Conservation (phyloP, 2,113 vertebrate species). For the Solea senegalensis region DNA sequence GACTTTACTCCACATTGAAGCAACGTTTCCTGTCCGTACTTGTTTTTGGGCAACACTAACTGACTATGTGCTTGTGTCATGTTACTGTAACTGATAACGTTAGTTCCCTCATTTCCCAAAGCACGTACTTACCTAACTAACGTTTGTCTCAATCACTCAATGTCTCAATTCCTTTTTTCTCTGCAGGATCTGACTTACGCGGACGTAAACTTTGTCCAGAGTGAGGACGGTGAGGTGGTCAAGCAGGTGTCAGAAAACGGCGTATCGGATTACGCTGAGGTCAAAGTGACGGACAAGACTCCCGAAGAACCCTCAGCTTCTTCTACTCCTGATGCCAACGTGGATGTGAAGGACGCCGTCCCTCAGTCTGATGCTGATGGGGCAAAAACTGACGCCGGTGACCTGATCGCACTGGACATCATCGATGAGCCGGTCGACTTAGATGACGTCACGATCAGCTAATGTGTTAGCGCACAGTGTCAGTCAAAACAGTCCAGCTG, state of each 20-base stretch:
- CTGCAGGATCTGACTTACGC: conserved; percentile 64
- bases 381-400: accelerated
- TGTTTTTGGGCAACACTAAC: no score
- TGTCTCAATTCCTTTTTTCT: background rate
- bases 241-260: background rate
- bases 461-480: background rate
- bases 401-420: background rate
- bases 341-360: accelerated
- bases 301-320: background rate
- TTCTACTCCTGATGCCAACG: conserved; percentile 12
- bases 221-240: background rate
- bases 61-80: no score
- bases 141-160: no score
- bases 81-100: no score
- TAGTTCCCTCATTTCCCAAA: no score
- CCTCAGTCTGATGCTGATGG: background rate
- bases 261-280: conserved; percentile 34
- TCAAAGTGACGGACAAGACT: background rate
- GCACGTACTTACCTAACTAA: no score
- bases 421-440: no score
- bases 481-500: no score
- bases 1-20: no score
- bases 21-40: no score
- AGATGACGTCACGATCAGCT: no score
- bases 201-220: background rate